phyloP scores from a whole-genome alignment of 2,888 invertebrate species.

The Marronus borbonicus region DNA sequence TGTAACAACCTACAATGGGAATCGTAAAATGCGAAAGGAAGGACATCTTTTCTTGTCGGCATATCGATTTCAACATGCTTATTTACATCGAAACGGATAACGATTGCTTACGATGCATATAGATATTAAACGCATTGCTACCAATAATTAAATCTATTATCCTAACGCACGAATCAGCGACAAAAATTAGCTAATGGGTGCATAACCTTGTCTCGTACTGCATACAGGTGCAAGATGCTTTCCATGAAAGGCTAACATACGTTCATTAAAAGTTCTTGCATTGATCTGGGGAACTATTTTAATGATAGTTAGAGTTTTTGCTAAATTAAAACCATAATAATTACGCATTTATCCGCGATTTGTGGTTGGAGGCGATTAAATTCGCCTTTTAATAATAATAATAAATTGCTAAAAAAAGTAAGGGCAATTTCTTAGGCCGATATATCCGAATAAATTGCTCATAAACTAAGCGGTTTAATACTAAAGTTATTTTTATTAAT shows the following conservation, averaged over 20 bases:
- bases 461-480: no score
- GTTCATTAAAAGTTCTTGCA: no score
- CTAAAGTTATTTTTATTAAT: no score
- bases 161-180: neutral
- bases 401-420: neutral
- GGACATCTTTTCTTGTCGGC: conserved; percentile 20
- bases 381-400: neutral
- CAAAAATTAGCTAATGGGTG: neutral
- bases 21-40: conserved; percentile 18
- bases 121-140: conserved; percentile 9
- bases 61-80: conserved; percentile 17
- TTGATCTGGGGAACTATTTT: no score
- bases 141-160: conserved; percentile 16
- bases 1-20: no score
- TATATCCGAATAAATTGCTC: no score
- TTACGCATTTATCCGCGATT: neutral
- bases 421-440: neutral
- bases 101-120: neutral
- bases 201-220: neutral
- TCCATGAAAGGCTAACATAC: no score
- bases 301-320: neutral
- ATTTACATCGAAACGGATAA: neutral
- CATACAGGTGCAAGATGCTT: no score
- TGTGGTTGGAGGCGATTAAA: no score
- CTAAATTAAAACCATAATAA: neutral